Conservation (phyloP, 2,888 invertebrate genomes). For the Hirudinaria manillensis region DNA sequence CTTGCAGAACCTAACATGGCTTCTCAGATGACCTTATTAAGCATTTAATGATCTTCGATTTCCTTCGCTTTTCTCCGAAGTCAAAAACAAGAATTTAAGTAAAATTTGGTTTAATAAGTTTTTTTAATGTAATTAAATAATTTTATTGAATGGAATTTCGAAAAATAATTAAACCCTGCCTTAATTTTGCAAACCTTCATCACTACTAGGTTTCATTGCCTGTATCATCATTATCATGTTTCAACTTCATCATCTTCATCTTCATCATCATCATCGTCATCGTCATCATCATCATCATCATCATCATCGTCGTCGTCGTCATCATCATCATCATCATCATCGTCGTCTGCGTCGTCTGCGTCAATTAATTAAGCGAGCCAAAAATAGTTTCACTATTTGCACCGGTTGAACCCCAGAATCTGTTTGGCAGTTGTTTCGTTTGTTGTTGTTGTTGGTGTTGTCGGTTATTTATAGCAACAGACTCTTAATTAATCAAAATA, state of each 20-base stretch:
- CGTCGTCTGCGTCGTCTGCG: background rate
- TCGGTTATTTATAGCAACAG: background rate
- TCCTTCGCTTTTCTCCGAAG: too few relatives aligned
- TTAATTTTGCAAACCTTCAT: too few relatives aligned
- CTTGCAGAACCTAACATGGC: too few relatives aligned
- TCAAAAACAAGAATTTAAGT: too few relatives aligned
- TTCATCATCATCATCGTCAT: background rate
- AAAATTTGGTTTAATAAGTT: too few relatives aligned
- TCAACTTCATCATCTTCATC: background rate
- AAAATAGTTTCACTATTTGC: background rate
- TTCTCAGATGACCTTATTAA: too few relatives aligned
- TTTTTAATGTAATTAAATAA: too few relatives aligned
- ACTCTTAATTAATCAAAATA: background rate
- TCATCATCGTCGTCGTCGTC: constrained; percentile 6
- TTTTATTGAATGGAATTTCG: too few relatives aligned
- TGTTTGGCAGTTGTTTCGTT: constrained; percentile 2
- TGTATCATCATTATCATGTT: too few relatives aligned
- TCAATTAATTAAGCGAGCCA: background rate
- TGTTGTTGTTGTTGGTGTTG: background rate
- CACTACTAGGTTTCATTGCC: too few relatives aligned
- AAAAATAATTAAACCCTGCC: too few relatives aligned
- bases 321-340: constrained; percentile 8
- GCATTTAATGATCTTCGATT: too few relatives aligned
- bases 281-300: constrained; percentile 10
- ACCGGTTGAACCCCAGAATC: background rate